These are phyloP conservation scores for Oasisia sp. DNA, from an alignment of 2,888 invertebrate species.

Conservation along the genomic window DNA sequence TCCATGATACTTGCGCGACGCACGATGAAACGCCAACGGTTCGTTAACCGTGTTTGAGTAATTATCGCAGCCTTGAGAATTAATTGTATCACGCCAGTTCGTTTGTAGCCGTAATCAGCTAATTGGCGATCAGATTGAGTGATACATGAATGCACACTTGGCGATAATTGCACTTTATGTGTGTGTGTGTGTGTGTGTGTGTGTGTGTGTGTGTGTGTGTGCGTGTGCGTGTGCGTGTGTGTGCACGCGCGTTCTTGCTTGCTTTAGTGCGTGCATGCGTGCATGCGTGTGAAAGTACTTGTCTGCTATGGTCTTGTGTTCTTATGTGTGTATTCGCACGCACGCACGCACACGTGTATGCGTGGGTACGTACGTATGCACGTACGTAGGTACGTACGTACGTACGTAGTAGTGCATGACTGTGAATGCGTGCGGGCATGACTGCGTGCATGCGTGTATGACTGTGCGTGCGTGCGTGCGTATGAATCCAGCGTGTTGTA, in stretches of 20 bases:
- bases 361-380: too few relatives aligned
- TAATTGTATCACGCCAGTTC: conserved; percentile 13
- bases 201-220: background rate
- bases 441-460: too few relatives aligned
- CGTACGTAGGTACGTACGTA: too few relatives aligned
- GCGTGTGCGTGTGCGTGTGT: background rate
- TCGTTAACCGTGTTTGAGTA: conserved; percentile 17
- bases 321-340: too few relatives aligned
- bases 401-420: too few relatives aligned
- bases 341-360: background rate
- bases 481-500: too few relatives aligned
- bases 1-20: background rate
- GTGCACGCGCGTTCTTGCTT: background rate
- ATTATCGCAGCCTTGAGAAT: background rate
- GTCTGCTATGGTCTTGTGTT: background rate
- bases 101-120: conserved; percentile 10
- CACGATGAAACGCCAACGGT: background rate
- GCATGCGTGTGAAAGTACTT: too few relatives aligned
- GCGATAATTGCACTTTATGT: background rate
- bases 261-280: background rate
- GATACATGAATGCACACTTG: background rate
- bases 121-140: background rate
- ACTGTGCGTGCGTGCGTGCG: too few relatives aligned
- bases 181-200: background rate
- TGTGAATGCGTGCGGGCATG: too few relatives aligned